These are phyloP conservation scores for Naso thynnoides DNA, from an alignment of 2,797 vertebrate species.

Conservation along the genomic window DNA sequence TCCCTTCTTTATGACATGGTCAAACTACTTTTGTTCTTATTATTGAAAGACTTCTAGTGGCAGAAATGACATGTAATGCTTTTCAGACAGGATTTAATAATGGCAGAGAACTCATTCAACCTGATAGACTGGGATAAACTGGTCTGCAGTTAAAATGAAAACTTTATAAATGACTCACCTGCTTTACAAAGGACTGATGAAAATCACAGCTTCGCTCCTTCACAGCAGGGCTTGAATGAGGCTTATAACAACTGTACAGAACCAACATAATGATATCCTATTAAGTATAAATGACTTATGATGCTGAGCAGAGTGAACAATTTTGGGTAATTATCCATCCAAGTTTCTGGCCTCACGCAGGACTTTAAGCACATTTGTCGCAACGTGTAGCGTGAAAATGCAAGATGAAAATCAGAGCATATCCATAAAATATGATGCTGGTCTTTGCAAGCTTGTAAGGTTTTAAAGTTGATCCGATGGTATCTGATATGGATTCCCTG, in stretches of 20 bases:
- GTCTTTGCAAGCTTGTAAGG: constrained; percentile 14
- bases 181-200: constrained; percentile 8
- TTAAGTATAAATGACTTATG: not conserved
- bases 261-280: not conserved
- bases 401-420: not conserved
- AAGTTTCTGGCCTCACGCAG: not conserved
- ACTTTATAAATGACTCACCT: constrained; percentile 6
- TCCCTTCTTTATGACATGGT: too few relatives aligned
- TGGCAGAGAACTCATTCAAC: too few relatives aligned
- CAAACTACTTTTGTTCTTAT: too few relatives aligned
- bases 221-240: not conserved
- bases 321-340: not conserved
- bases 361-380: not conserved
- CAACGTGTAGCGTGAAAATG: not conserved
- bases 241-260: not conserved
- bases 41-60: too few relatives aligned
- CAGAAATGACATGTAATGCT: too few relatives aligned
- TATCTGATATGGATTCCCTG: constrained; percentile 16
- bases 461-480: constrained; percentile 26
- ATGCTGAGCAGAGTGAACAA: constrained; percentile 2
- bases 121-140: not conserved
- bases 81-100: not conserved
- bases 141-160: not conserved
- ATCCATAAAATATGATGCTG: constrained; percentile 8
- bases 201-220: constrained; percentile 1